A percentile compares a stretch with the other conserved stretches of the same genome.
Evolutionary conservation across 2,113 vertebrate species (phyloP).

Genomic region (Puffinus mauretanicus): DNA sequence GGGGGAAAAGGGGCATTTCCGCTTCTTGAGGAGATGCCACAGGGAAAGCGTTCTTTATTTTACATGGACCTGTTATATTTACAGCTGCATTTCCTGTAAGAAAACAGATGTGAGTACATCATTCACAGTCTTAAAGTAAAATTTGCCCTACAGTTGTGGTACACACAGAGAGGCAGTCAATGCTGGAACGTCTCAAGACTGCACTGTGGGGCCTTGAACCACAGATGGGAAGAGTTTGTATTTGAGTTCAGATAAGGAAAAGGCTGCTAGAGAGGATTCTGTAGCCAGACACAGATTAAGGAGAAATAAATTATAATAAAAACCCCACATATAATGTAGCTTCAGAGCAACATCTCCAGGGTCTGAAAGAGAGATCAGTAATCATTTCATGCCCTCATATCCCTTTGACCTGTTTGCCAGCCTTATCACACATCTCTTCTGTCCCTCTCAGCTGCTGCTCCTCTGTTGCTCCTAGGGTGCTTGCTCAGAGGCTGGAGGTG

Average conservation of each 20-base stretch:
- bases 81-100: conserved; percentile 15
- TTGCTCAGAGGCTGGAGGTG: background rate
- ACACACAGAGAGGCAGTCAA: background rate
- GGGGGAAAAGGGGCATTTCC: background rate
- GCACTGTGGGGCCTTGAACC: background rate
- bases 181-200: background rate
- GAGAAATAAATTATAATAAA: background rate
- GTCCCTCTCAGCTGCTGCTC: background rate
- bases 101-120: background rate
- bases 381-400: background rate
- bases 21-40: background rate
- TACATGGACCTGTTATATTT: background rate
- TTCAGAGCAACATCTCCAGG: background rate
- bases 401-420: background rate
- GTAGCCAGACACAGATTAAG: background rate
- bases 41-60: background rate
- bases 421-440: background rate
- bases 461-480: background rate
- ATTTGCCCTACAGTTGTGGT: background rate
- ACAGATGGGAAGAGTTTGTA: background rate
- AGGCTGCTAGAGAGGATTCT: background rate
- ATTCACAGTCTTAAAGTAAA: background rate
- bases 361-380: background rate
- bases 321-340: no score
- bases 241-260: background rate